phyloP scores from a whole-genome alignment of 2,113 vertebrate species.

The Gymnobelideus leadbeateri region DNA sequence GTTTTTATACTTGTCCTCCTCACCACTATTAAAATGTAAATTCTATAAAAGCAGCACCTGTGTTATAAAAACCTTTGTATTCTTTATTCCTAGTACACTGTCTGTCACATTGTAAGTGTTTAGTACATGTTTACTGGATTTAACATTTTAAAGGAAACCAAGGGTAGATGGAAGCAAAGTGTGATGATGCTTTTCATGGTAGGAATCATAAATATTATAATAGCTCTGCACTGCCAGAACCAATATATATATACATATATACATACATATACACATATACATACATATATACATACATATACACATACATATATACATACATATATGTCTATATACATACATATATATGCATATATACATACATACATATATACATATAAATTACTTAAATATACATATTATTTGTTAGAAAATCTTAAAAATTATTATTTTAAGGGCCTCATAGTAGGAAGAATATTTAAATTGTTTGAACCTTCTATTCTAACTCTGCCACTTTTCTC shows the following conservation, averaged over 20 bases:
- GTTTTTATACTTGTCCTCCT: not conserved
- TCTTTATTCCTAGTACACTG: not conserved
- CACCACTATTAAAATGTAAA: not conserved
- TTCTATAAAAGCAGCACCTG: not conserved
- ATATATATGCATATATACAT: too few species aligned
- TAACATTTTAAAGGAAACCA: not conserved
- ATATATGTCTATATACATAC: too few species aligned
- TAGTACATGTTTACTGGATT: not conserved
- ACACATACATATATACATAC: too few species aligned
- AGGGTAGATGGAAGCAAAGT: not conserved
- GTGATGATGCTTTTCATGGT: not conserved
- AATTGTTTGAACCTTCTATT: not conserved
- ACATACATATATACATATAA: too few species aligned
- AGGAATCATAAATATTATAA: not conserved
- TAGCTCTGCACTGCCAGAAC: not conserved
- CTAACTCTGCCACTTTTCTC: constrained; percentile 39
- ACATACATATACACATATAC: accelerated
- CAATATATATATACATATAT: too few species aligned
- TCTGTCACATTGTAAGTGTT: not conserved
- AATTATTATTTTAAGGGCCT: not conserved
- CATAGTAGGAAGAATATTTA: not conserved
- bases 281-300: too few species aligned
- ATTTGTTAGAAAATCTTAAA: not conserved
- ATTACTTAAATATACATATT: not conserved
- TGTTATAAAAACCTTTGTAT: not conserved